Base-by-base conservation (phyloP, 1,140 invertebrate genomes). In the Oryzaephilus surinamensis region DNA sequence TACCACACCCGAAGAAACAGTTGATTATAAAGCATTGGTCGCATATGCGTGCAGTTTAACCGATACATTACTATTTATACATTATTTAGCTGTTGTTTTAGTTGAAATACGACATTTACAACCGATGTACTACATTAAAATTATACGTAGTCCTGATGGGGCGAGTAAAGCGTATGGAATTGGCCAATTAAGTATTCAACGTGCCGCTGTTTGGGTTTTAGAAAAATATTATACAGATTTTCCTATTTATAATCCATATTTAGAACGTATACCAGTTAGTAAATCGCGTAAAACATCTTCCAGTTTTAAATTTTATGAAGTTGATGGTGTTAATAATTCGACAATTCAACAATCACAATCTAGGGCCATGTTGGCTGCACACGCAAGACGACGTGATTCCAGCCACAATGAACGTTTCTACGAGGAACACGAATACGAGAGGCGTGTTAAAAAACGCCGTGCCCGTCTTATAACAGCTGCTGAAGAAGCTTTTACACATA, bases 371-470 rank as follows among this genome's bases (percentile, higher is more conserved):
- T 63, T 85, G 39, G 76, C 78, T 4, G 74, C 77, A 1, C 79
- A 81, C 57, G 72, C 79, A 0, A 60, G 78, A 4, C 70, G 88
- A 11, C 73, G 88, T 14, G 74, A 91, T 52, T 78, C 80, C 4
- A 86, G 88, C 52, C 93, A 97, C 65, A 97, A 97, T 63, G 94
- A 97, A 62, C 71, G 91, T 11, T 97, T 97, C 61, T 95, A 97
- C 60, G 93, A 97, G 63, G 93, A 98, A 63, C 86, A 94, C 57
- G 94, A 99, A 64, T 95, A 95, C 58, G 93, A 96, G 48, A 70
- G 92, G 30, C 69, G 94, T 29, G 89, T 98, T 11, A 74, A 84
- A 38, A 98, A 97, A 61, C 68, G 95, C 0, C 74, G 79, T 51
- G 90, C 92, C 2, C 68, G 94, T 12, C 67, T 98, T 1, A 76